Percentiles rank a stretch among this genome's conserved stretches.
Conservation (phyloP, 2,797 vertebrate species). For the Sandelia bainsii region DNA sequence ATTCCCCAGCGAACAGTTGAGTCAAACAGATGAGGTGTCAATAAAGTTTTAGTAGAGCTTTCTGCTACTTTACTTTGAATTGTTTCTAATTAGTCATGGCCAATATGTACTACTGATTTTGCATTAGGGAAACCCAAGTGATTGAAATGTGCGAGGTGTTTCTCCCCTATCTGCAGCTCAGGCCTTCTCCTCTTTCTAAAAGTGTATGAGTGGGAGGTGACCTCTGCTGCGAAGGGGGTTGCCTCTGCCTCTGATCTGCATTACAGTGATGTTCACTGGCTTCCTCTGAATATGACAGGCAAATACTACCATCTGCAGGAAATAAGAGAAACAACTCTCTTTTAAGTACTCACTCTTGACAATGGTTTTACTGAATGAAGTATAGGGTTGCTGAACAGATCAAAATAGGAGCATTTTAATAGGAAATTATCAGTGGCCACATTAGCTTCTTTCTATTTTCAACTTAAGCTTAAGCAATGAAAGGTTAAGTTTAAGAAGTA, state of each 20-base stretch:
- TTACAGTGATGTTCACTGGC: neutral
- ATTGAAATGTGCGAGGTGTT: constrained; percentile 14
- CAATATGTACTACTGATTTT: constrained; percentile 25
- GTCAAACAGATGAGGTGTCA: neutral
- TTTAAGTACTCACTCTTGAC: too few species aligned
- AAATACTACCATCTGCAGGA: constrained; percentile 47
- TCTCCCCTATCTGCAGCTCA: constrained; percentile 13
- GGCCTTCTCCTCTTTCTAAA: constrained; percentile 52
- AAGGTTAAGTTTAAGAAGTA: too few species aligned
- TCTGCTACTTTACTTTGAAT: neutral
- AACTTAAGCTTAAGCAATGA: too few species aligned
- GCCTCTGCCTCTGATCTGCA: neutral
- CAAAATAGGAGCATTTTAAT: neutral
- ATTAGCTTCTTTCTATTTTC: too few species aligned
- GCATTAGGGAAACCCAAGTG: constrained; percentile 54
- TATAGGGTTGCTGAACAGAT: neutral
- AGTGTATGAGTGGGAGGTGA: constrained; percentile 13
- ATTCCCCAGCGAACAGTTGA: neutral
- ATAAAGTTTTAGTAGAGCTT: neutral
- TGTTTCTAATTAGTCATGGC: constrained; percentile 26
- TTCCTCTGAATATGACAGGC: neutral
- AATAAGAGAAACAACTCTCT: neutral
- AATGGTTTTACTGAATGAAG: too few species aligned
- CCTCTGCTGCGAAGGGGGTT: neutral
- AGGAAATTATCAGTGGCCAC: too few species aligned